Evolutionary conservation across 2,797 vertebrate species (phyloP).

Genomic region (Gambelia wislizenii): DNA sequence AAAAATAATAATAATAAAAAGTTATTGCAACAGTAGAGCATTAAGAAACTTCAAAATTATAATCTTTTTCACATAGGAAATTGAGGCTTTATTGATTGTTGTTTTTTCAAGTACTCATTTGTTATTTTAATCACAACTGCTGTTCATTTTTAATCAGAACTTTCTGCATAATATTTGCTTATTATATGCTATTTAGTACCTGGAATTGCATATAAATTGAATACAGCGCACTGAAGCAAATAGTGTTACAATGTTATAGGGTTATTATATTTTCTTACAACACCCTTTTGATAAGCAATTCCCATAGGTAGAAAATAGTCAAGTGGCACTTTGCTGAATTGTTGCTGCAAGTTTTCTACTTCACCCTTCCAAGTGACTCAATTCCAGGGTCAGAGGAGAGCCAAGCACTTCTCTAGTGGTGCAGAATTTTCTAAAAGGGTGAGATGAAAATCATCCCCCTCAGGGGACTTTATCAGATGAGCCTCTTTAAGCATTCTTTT

Average conservation of each 20-base stretch:
- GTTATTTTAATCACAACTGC: slow-evolving; percentile 40
- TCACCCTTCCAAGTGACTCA: not conserved
- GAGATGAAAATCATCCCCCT: no score
- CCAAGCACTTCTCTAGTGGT: no score
- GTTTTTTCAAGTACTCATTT: not conserved
- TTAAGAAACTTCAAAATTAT: slow-evolving; percentile 61
- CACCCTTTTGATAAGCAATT: slow-evolving; percentile 7
- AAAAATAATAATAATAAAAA: slow-evolving; percentile 68
- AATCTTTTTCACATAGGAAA: slow-evolving; percentile 34
- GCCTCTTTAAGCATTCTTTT: no score
- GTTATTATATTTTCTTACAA: not conserved
- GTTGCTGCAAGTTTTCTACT: not conserved
- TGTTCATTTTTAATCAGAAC: slow-evolving; percentile 27
- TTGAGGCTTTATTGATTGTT: slow-evolving; percentile 50
- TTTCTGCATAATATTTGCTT: not conserved
- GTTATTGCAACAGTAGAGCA: slow-evolving; percentile 48
- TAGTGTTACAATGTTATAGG: slow-evolving; percentile 5
- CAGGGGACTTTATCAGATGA: no score
- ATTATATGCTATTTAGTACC: slow-evolving; percentile 33
- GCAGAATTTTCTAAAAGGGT: no score
- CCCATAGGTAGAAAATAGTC: not conserved
- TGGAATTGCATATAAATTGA: slow-evolving; percentile 24
- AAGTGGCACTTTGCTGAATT: not conserved
- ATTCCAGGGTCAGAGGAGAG: no score
- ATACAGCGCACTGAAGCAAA: slow-evolving; percentile 13